These are phyloP conservation scores for Drosophila subquinaria DNA, from an alignment of 2,888 invertebrate species.

Conservation along the genomic window DNA sequence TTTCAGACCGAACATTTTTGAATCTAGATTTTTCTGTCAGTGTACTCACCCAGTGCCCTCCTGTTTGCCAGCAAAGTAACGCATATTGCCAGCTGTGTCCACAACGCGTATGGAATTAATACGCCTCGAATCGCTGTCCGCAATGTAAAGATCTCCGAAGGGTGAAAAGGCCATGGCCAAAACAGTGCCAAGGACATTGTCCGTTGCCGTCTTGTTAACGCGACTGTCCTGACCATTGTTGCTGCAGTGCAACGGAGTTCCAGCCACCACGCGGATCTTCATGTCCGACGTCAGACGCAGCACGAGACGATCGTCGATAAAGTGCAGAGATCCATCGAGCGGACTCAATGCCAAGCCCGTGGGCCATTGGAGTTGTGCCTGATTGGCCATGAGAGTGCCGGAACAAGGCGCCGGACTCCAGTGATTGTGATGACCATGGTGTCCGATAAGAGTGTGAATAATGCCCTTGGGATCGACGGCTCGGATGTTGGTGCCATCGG, in stretches of 20 bases:
- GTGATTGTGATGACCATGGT: constrained; percentile 97
- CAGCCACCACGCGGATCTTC: constrained; percentile 96
- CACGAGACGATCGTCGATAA: constrained; percentile 97
- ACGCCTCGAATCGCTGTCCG: constrained; percentile 95
- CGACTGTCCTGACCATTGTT: constrained; percentile 87
- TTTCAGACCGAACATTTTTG: too few species aligned
- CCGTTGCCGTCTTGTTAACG: constrained; percentile 87
- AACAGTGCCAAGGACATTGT: constrained; percentile 93
- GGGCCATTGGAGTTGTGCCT: constrained; percentile 98
- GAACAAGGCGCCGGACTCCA: constrained; percentile 97
- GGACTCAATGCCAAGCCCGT: constrained; percentile 98
- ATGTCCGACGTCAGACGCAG: constrained; percentile 95
- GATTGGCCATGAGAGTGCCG: constrained; percentile 93
- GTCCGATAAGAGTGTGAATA: constrained; percentile 97
- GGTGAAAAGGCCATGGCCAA: constrained; percentile 96
- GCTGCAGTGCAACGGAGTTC: constrained; percentile 96
- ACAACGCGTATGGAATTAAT: constrained; percentile 93
- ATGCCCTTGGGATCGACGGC: constrained; percentile 96
- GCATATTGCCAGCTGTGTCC: constrained; percentile 95
- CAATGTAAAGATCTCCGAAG: constrained; percentile 95
- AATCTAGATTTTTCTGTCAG: too few species aligned
- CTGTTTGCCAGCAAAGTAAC: constrained; percentile 96
- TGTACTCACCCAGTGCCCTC: constrained; percentile 86
- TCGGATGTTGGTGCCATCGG: constrained; percentile 98
- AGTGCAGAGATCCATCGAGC: constrained; percentile 96